Conservation (phyloP, 2,113 vertebrate species). For the Oriolus oriolus region DNA sequence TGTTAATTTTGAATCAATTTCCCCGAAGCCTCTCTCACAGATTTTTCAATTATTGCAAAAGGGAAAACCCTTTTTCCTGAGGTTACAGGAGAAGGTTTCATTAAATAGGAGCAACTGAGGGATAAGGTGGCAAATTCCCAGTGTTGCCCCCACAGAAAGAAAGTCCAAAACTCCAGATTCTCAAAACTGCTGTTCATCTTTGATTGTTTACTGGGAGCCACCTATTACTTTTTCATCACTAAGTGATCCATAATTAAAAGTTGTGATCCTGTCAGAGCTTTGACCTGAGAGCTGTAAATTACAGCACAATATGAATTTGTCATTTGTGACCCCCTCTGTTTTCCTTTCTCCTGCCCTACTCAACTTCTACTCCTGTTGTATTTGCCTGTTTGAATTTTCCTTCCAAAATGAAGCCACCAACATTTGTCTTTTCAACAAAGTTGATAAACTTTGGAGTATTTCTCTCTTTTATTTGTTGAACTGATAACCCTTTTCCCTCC, state of each 20-base stretch:
- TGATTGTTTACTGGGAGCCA: not conserved
- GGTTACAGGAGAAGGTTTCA: not conserved
- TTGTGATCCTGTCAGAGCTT: not conserved
- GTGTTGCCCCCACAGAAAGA: not conserved
- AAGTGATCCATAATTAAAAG: not conserved
- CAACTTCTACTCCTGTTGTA: not conserved
- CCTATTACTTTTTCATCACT: not conserved
- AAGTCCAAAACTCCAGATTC: not conserved
- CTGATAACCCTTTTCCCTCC: rapidly evolving
- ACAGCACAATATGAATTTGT: not conserved
- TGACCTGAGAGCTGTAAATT: not conserved
- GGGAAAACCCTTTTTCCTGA: not conserved
- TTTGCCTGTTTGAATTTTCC: not conserved
- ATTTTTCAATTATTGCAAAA: not conserved
- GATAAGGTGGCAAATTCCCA: not conserved
- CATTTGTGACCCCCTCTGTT: not conserved
- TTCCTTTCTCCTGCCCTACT: not conserved
- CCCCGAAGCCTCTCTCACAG: not conserved
- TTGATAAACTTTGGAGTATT: not conserved
- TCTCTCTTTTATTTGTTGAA: not conserved
- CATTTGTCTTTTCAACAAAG: not conserved
- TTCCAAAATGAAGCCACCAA: not conserved
- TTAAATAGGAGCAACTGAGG: not conserved
- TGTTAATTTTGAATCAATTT: not conserved
- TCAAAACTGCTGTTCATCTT: not conserved